Percentiles rank a stretch among this genome's conserved stretches.
phyloP scores from a whole-genome alignment of 2,797 vertebrate genomes.

The Poeciliopsis presidionis region DNA sequence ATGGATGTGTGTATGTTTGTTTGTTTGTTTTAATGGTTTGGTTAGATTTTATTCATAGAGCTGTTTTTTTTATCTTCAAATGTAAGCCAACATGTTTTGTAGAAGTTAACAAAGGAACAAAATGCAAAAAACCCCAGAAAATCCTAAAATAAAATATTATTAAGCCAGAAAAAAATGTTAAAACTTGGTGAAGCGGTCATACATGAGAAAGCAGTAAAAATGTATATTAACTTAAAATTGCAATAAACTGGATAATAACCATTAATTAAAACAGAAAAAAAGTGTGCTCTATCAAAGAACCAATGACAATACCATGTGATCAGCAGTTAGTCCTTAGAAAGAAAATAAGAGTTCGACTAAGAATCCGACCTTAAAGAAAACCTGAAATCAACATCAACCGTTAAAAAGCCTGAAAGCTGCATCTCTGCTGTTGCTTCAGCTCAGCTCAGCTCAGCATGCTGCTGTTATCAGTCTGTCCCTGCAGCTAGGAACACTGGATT shows the following conservation, averaged over 20 bases:
- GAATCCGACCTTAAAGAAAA: neutral
- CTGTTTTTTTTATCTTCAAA: neutral
- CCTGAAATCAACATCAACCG: neutral
- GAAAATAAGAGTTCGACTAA: neutral
- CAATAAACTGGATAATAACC: neutral
- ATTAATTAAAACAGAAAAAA: neutral
- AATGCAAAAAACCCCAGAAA: neutral
- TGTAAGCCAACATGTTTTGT: neutral
- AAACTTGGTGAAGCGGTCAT: neutral
- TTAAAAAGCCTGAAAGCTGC: neutral
- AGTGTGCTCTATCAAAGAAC: neutral
- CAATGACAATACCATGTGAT: neutral
- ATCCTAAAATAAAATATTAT: neutral
- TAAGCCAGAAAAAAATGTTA: neutral
- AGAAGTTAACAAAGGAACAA: neutral
- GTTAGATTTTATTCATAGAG: neutral
- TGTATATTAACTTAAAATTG: neutral
- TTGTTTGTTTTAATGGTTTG: neutral
- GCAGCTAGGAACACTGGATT: conserved; percentile 51
- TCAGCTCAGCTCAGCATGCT: neutral
- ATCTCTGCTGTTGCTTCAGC: neutral
- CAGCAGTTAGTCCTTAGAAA: neutral
- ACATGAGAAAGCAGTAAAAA: neutral
- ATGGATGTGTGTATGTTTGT: too few species aligned
- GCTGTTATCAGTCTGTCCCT: conserved; percentile 52